Evolutionary conservation across 2,888 invertebrate species (phyloP), one percentile per base, ranked within the genome.

Genomic region (Polyommatus iphigenia): DNA sequence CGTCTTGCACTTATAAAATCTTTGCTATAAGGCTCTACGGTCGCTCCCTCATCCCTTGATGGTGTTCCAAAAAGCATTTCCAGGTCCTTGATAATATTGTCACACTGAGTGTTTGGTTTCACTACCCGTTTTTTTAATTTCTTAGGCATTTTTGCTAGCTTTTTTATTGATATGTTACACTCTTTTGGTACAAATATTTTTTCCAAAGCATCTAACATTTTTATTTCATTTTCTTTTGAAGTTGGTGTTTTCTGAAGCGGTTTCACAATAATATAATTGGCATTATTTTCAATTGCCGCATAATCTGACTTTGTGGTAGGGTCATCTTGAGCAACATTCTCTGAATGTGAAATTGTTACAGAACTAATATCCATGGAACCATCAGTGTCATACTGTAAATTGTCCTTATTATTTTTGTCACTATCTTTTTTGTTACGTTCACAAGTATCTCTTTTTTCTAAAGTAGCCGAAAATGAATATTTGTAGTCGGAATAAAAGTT

Each of bases 171-270:
- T 13, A 59, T 13, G 10, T 59, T 18, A 76, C 32, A 46, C 20
- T 32, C 41, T 76, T 76, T 67, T n/a, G 59, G 62, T 6, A 59
- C 62, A 82, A 81, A 79, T 85, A 87, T 7, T 86, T 59, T 10
- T 46, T 76, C 59, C 24, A 76, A 46, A 41, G 24, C 46, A 41
- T 62, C 46, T 46, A 76, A 46, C 13, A 76, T 67, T 20, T 67
- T 13, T 13, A 24, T 24, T 62, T 62, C 59, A 59, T 67, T 15
- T 18, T 29, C 29, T 32, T 67, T 29, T 15, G 67, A 15, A 13
- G 2, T 29, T 67, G 29, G 29, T 67, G 29, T 20, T 15, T 10
- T 67, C 15, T 32, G 67, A 67, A 67, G 67, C 6, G 67, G 67
- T 67, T 32, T 29, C 13, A 67, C 20, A 32, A 67, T 67, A 67